Conservation (phyloP, 2,888 invertebrate species). For the Arctia plantaginis region DNA sequence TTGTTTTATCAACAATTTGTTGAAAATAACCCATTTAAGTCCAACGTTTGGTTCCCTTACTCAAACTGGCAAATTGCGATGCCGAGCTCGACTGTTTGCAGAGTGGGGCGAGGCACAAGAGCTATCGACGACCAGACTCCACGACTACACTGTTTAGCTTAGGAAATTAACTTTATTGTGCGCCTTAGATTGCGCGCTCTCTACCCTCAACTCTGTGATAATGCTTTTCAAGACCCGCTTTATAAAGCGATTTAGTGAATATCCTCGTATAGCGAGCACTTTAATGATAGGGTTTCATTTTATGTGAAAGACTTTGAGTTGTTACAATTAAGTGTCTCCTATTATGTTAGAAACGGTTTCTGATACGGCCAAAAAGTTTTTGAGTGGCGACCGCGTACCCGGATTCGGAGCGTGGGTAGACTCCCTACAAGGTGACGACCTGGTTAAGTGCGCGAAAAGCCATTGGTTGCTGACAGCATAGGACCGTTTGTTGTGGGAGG, state of each 20-base stretch:
- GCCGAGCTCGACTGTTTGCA: slow-evolving; percentile 31
- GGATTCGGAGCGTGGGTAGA: too few relatives aligned
- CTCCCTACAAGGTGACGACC: too few relatives aligned
- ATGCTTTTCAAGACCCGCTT: slow-evolving; percentile 36
- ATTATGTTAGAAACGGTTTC: too few relatives aligned
- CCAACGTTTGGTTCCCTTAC: slow-evolving; percentile 8
- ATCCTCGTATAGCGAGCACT: slow-evolving; percentile 23
- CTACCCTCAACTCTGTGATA: slow-evolving; percentile 35
- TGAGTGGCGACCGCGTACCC: too few relatives aligned
- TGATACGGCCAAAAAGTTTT: too few relatives aligned
- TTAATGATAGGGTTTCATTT: slow-evolving; percentile 7
- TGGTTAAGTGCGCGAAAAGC: too few relatives aligned
- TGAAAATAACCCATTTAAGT: neutral
- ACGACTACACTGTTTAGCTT: slow-evolving; percentile 61
- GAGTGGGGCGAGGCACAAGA: slow-evolving; percentile 25
- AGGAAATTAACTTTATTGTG: slow-evolving; percentile 76
- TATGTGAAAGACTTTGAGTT: neutral
- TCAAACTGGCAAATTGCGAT: slow-evolving; percentile 19
- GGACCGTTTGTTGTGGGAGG: too few relatives aligned
- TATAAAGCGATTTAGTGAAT: slow-evolving; percentile 48
- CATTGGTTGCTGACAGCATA: too few relatives aligned
- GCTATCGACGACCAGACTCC: slow-evolving; percentile 32
- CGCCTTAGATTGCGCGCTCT: slow-evolving; percentile 59
- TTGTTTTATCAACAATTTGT: neutral
- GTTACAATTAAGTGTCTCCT: neutral